phyloP scores from a whole-genome alignment of 2,888 invertebrate genomes.

The Drosophila borealis region DNA sequence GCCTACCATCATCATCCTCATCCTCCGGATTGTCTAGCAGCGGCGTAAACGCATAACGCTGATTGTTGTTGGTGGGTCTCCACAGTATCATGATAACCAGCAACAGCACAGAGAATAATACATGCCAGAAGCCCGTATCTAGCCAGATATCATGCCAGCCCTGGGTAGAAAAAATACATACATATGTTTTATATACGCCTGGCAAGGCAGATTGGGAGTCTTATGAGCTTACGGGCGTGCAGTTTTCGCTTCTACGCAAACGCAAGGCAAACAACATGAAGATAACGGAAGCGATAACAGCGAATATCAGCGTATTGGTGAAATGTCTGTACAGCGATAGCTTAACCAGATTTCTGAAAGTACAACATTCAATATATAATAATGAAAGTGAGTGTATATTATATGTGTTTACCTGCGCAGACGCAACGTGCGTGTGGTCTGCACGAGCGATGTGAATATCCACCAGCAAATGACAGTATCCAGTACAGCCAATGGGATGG shows the following conservation, averaged over 20 bases:
- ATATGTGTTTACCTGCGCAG: conserved; percentile 87
- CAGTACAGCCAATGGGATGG: conserved; percentile 93
- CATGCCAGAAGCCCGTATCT: conserved; percentile 98
- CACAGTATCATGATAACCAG: conserved; percentile 97
- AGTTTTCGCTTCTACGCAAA: conserved; percentile 90
- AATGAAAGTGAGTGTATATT: not conserved
- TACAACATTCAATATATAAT: conserved; percentile 3
- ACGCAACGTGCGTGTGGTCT: conserved; percentile 95
- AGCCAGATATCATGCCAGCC: conserved; percentile 97
- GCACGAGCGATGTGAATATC: conserved; percentile 94
- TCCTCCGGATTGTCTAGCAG: conserved; percentile 93
- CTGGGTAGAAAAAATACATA: conserved; percentile 83
- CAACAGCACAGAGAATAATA: conserved; percentile 94
- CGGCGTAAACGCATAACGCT: conserved; percentile 97
- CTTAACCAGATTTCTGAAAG: conserved; percentile 93
- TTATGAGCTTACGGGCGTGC: conserved; percentile 88
- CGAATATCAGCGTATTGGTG: conserved; percentile 96
- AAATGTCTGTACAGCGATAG: conserved; percentile 95
- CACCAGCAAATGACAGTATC: conserved; percentile 97
- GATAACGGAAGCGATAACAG: conserved; percentile 94
- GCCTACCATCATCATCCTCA: conserved; percentile 88
- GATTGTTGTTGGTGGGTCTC: conserved; percentile 98
- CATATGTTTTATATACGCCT: not conserved
- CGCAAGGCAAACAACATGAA: conserved; percentile 97
- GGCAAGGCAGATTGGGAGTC: not conserved